Conservation (phyloP, 2,888 invertebrate genomes). For the Volucella zonaria region DNA sequence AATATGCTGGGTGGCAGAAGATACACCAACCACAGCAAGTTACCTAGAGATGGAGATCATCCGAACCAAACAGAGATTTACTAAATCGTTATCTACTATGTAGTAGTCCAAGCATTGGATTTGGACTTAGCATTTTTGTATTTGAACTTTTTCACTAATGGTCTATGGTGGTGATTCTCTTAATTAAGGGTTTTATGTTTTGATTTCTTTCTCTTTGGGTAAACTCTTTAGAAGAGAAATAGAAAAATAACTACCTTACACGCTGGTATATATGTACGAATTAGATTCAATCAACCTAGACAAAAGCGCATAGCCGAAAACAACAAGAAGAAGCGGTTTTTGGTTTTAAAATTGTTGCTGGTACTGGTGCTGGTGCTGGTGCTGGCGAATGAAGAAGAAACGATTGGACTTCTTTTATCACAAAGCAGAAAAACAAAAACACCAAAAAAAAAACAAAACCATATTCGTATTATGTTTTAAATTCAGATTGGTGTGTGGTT, state of each 20-base stretch:
- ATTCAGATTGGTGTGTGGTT: constrained; percentile 56
- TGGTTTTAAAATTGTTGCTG: constrained; percentile 11
- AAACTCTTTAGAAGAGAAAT: constrained; percentile 61
- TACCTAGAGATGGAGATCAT: constrained; percentile 22
- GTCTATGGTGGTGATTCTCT: constrained; percentile 44
- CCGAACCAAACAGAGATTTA: not conserved
- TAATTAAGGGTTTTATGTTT: not conserved
- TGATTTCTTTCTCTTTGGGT: constrained; percentile 14
- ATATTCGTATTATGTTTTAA: constrained; percentile 20
- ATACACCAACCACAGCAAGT: constrained; percentile 39
- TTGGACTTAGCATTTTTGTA: not conserved
- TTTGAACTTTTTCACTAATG: constrained; percentile 18
- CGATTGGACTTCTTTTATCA: constrained; percentile 48
- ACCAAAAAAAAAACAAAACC: not conserved
- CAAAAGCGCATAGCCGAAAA: constrained; percentile 46
- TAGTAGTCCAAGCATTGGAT: constrained; percentile 23
- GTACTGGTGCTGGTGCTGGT: not conserved
- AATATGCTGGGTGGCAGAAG: constrained; percentile 41
- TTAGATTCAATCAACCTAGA: constrained; percentile 66
- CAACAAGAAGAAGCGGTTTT: constrained; percentile 47
- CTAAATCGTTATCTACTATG: not conserved
- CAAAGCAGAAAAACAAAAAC: not conserved
- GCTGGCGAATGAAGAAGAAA: constrained; percentile 67
- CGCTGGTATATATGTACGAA: constrained; percentile 33
- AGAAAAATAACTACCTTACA: constrained; percentile 22